A percentile compares a stretch with the other conserved stretches of the same genome.
Conservation (phyloP, 2,113 vertebrate genomes). For the Craseonycteris thonglongyai region DNA sequence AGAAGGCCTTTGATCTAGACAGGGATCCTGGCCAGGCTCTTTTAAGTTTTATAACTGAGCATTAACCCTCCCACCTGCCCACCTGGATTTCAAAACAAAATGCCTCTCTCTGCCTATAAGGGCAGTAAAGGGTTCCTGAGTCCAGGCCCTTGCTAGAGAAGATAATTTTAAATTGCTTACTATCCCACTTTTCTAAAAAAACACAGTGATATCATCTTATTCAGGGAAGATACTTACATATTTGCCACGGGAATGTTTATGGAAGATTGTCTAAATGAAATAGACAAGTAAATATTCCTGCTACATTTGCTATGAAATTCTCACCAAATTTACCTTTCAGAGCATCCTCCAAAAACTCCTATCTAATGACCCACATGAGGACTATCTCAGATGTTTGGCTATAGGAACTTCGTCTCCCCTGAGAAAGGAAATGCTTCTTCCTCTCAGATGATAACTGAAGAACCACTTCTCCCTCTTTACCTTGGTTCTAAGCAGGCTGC, state of each 20-base stretch:
- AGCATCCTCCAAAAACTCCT: background rate
- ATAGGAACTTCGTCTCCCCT: background rate
- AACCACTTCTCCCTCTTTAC: background rate
- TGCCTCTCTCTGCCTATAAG: background rate
- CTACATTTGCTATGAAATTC: background rate
- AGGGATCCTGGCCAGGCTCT: conserved; percentile 22
- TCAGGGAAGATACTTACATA: background rate
- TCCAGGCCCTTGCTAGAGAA: background rate
- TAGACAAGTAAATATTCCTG: background rate
- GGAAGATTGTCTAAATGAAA: background rate
- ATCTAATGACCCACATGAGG: background rate
- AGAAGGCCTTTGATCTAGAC: conserved; percentile 48
- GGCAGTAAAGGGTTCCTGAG: background rate
- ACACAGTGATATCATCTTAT: background rate
- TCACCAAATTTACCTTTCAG: background rate
- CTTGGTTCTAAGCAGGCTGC: background rate
- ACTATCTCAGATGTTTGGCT: background rate
- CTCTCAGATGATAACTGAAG: background rate
- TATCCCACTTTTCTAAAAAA: background rate
- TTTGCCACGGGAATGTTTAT: background rate
- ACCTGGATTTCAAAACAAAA: conserved; percentile 32
- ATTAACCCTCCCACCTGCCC: background rate
- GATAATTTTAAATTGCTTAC: background rate
- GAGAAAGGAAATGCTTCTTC: background rate
- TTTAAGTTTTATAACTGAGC: conserved; percentile 17